Conservation (phyloP, 2,113 vertebrate genomes). For the Scolopax mira region DNA sequence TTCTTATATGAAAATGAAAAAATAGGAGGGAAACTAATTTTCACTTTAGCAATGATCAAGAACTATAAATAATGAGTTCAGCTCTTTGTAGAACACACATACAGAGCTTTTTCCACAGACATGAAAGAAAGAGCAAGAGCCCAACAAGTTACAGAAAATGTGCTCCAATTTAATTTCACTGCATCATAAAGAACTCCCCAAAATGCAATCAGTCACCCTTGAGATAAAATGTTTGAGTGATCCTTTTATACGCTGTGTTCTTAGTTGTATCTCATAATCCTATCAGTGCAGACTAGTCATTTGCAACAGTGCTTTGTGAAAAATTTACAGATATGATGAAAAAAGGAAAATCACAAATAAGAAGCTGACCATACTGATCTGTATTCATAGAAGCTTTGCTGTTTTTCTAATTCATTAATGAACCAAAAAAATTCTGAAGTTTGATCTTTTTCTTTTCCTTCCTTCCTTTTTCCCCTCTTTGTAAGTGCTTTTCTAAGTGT, state of each 20-base stretch:
- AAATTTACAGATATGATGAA: background rate
- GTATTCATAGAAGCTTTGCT: background rate
- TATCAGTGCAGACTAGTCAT: background rate
- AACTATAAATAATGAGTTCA: background rate
- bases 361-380: background rate
- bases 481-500: background rate
- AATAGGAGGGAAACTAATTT: background rate
- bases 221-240: background rate
- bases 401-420: background rate
- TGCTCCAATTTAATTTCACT: background rate
- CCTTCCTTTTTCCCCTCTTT: background rate
- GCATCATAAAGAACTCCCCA: background rate
- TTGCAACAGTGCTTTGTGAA: background rate
- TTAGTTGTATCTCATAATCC: background rate
- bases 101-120: background rate
- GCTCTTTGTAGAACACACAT: background rate
- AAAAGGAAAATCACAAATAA: background rate
- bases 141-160: background rate
- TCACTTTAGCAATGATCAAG: background rate
- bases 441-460: background rate
- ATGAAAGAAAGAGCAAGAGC: background rate
- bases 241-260: background rate
- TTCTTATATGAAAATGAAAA: background rate
- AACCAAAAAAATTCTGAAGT: background rate
- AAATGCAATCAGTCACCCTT: background rate